Base-by-base conservation (phyloP, 2,797 vertebrate genomes). In the Hipposideros larvatus region DNA sequence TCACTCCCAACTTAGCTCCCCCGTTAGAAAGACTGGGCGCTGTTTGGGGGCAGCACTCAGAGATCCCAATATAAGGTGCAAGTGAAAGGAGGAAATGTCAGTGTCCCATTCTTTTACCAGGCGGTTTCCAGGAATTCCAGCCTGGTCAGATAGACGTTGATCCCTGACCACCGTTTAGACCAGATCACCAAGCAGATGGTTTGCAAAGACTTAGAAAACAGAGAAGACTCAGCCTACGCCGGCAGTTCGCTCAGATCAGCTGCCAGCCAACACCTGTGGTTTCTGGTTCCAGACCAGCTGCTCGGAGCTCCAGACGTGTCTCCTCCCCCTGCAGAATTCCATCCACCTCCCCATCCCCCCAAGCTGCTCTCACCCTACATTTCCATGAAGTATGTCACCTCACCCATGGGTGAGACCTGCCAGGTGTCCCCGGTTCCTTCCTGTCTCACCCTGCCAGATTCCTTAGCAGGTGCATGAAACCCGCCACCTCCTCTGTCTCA, bases 341-440 rank as follows among this genome's bases (percentile, higher is more conserved):
- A 0, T 7, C 55, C 37, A 26, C 19, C 13, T 16, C 51, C 24
- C 37, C 37, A 37, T 37, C 37, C 37, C 41, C 26, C 22, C 61
- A 28, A 16, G n/a, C 22, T 1, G 10, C 74, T 10, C 51, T 14
- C 43, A 0, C 46, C 46, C 73, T 10, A 1, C 26, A 0, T n/a
- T 26, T 46, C 66, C 66, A 2, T 2, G 34, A 37, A 3, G 46
- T 41, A 9, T 4, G 0, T 48, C 26, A 4, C n/a, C 9, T 19
- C 22, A 21, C 31, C 63, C 15, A 0, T 7, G 13, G 46, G 10
- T 1, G 22, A 21, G 55, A 19, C 28, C 66, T 4, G 11, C 34
- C 46, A 26, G 28, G 1, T 2, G n/a, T 28, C 51, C 51, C 8
- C 0, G 3, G 22, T 11, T 1, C n/a, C 16, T 63, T 53, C 65